phyloP scores from a whole-genome alignment of 1,140 invertebrate genomes.

The Holotrichia oblita region DNA sequence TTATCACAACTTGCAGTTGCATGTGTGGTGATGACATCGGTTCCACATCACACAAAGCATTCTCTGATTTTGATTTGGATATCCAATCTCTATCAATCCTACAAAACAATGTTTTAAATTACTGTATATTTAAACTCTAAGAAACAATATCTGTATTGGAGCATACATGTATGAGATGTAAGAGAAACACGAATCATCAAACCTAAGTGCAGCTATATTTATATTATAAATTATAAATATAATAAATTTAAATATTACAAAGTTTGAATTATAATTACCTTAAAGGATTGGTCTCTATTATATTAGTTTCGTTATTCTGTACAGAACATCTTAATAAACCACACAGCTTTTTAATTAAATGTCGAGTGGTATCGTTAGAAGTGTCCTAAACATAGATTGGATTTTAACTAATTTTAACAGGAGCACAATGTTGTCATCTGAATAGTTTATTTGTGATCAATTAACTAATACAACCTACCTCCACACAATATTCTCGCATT shows the following conservation, averaged over 20 bases:
- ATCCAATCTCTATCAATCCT: slow-evolving; percentile 34
- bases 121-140: background rate
- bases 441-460: background rate
- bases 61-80: slow-evolving; percentile 4
- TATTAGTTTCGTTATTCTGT: slow-evolving; percentile 43
- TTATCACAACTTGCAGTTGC: slow-evolving; percentile 70
- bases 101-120: background rate
- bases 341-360: slow-evolving; percentile 58
- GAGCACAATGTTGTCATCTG: background rate
- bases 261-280: no score
- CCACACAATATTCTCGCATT: slow-evolving; percentile 76
- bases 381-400: slow-evolving; percentile 53
- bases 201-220: no score
- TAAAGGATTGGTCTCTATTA: slow-evolving; percentile 31
- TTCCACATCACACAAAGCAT: slow-evolving; percentile 41
- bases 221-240: no score
- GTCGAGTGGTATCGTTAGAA: slow-evolving; percentile 55
- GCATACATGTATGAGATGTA: no score
- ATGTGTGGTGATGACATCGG: slow-evolving; percentile 56
- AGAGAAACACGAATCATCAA: no score
- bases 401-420: background rate
- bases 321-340: slow-evolving; percentile 48
- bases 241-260: no score
- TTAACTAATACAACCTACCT: slow-evolving; percentile 52
- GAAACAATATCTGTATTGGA: background rate